A percentile compares a stretch with the other conserved stretches of the same genome.
Conservation (phyloP, 2,888 invertebrate genomes). For the Crossocerus cetratus region DNA sequence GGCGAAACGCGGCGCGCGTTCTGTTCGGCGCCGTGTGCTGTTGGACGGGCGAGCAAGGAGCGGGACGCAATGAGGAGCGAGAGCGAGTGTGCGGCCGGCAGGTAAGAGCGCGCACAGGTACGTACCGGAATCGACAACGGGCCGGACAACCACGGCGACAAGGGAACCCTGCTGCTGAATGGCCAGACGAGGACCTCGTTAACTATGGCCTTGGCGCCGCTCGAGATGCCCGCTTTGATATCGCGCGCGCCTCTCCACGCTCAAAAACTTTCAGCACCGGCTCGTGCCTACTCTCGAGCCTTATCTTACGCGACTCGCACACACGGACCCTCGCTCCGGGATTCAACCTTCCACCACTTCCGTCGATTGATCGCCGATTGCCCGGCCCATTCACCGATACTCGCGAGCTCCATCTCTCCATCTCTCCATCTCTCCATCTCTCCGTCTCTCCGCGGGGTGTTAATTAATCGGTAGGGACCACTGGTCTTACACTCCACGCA, state of each 20-base stretch:
- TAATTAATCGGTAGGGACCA: neutral
- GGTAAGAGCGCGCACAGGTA: slow-evolving; percentile 54
- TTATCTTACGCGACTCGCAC: slow-evolving; percentile 6
- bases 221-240: slow-evolving; percentile 70
- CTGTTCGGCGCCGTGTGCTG: slow-evolving; percentile 34
- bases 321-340: neutral
- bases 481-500: neutral
- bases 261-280: slow-evolving; percentile 48
- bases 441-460: neutral
- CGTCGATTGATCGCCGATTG: slow-evolving; percentile 1
- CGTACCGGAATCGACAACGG: slow-evolving; percentile 50
- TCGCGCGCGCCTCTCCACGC: slow-evolving; percentile 29
- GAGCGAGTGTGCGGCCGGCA: slow-evolving; percentile 44
- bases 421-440: neutral
- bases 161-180: slow-evolving; percentile 58
- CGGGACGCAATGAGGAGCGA: slow-evolving; percentile 27
- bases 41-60: slow-evolving; percentile 17
- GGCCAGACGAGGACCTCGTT: slow-evolving; percentile 70
- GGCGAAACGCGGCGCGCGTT: slow-evolving; percentile 23
- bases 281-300: slow-evolving; percentile 43
- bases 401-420: neutral
- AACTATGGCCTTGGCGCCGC: slow-evolving; percentile 71
- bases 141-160: slow-evolving; percentile 42
- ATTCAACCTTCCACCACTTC: neutral
- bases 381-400: slow-evolving; percentile 2